phyloP scores from a whole-genome alignment of 2,888 invertebrate genomes.

The Eubasilissa splendida region DNA sequence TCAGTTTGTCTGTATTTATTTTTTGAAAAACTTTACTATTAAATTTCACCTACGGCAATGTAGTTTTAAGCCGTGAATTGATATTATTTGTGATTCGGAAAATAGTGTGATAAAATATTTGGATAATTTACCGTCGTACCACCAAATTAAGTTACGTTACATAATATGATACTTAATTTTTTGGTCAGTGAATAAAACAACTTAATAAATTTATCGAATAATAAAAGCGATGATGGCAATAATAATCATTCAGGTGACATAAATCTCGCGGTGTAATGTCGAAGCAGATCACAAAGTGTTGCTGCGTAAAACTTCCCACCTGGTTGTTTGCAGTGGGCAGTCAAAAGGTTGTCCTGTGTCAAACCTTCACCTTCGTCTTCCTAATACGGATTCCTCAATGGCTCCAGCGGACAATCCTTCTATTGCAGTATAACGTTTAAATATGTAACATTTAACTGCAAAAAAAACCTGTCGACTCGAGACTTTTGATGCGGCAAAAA shows the following conservation, averaged over 20 bases:
- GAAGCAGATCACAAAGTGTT: constrained; percentile 22
- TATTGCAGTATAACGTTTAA: background rate
- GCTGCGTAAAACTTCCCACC: constrained; percentile 44
- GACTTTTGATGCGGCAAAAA: background rate
- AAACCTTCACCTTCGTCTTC: constrained; percentile 54
- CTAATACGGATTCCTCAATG: constrained; percentile 51
- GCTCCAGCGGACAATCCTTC: constrained; percentile 23
- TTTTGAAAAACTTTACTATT: too few species aligned
- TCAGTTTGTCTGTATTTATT: too few species aligned
- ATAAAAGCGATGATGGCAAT: constrained; percentile 7
- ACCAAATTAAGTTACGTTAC: too few species aligned
- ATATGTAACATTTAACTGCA: background rate
- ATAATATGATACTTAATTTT: background rate
- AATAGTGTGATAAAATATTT: too few species aligned
- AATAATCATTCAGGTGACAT: constrained; percentile 17
- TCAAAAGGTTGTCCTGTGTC: constrained; percentile 29
- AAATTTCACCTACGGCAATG: background rate
- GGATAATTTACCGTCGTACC: too few species aligned
- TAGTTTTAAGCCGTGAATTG: background rate
- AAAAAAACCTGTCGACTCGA: background rate
- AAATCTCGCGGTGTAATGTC: background rate
- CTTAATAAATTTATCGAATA: constrained; percentile 10
- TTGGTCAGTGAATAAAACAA: constrained; percentile 3
- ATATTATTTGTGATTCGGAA: too few species aligned
- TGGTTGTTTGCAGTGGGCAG: constrained; percentile 30